Evolutionary conservation across 2,797 vertebrate species (phyloP).

Genomic region (Catamblyrhynchus diadema): DNA sequence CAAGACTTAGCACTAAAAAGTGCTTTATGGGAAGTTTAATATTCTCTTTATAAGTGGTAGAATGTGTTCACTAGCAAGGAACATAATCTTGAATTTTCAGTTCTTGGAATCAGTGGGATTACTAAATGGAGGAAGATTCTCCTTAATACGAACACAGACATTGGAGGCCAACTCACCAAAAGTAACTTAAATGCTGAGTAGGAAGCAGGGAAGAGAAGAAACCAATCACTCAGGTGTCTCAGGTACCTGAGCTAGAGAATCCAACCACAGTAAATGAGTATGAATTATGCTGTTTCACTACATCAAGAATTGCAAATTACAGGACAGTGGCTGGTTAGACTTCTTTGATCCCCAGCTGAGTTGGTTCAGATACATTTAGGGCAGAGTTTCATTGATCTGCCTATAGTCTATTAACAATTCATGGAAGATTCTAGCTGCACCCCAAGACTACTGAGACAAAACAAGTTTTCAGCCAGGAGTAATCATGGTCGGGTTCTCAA

Average conservation of each 20-base stretch:
- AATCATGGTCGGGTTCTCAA: conserved; percentile 47
- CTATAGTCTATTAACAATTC: conserved; percentile 59
- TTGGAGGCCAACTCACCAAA: background rate
- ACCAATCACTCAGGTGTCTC: conserved; percentile 16
- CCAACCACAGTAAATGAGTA: conserved; percentile 40
- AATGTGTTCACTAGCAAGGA: background rate
- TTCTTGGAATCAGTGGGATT: background rate
- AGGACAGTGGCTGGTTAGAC: background rate
- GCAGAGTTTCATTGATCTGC: conserved; percentile 44
- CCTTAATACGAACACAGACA: background rate
- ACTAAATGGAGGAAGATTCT: background rate
- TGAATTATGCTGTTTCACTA: conserved; percentile 38
- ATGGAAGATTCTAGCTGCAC: conserved; percentile 32
- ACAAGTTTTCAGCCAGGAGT: conserved; percentile 58
- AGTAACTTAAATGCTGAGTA: background rate
- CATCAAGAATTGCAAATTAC: conserved; percentile 17
- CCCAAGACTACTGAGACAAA: conserved; percentile 59
- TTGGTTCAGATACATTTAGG: conserved; percentile 42
- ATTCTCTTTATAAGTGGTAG: background rate
- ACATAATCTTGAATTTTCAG: background rate
- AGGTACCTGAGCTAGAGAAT: conserved; percentile 41
- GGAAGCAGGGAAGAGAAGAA: conserved; percentile 23
- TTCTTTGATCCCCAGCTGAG: background rate
- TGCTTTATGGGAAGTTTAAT: conserved; percentile 14
- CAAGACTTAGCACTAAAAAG: background rate